Percentiles rank a stretch among this genome's conserved stretches.
phyloP scores from a whole-genome alignment of 2,113 vertebrate species.

The Chauna torquata region DNA sequence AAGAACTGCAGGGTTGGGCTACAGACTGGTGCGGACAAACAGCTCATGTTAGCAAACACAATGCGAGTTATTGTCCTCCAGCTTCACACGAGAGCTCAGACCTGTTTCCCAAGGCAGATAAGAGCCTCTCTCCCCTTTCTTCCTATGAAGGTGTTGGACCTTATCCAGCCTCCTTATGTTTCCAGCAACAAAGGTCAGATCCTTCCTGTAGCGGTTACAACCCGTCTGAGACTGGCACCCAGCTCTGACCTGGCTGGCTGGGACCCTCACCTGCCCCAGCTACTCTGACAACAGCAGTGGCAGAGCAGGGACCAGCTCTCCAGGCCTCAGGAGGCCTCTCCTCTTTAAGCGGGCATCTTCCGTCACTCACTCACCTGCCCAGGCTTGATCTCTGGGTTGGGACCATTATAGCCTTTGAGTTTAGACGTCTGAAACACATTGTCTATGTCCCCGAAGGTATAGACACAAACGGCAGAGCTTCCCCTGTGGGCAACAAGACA shows the following conservation, averaged over 20 bases:
- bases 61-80: neutral
- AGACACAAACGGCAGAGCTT: conserved; percentile 88
- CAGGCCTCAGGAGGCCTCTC: neutral
- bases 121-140: neutral
- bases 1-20: neutral
- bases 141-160: rapidly evolving
- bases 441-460: conserved; percentile 84
- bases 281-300: neutral
- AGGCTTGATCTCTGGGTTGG: conserved; percentile 80
- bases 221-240: neutral
- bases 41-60: neutral
- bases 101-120: neutral
- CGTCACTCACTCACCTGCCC: conserved; percentile 80
- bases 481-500: conserved; percentile 76
- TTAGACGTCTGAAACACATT: conserved; percentile 81
- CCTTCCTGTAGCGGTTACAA: neutral
- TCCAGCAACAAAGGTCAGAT: neutral
- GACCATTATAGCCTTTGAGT: conserved; percentile 80
- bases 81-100: neutral
- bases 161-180: neutral
- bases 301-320: neutral
- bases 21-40: neutral
- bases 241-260: neutral
- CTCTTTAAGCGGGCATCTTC: rapidly evolving
- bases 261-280: neutral